Percentiles rank a stretch among this genome's conserved stretches.
phyloP scores from a whole-genome alignment of 2,113 vertebrate species.

The Pachypanchax playfairii region DNA sequence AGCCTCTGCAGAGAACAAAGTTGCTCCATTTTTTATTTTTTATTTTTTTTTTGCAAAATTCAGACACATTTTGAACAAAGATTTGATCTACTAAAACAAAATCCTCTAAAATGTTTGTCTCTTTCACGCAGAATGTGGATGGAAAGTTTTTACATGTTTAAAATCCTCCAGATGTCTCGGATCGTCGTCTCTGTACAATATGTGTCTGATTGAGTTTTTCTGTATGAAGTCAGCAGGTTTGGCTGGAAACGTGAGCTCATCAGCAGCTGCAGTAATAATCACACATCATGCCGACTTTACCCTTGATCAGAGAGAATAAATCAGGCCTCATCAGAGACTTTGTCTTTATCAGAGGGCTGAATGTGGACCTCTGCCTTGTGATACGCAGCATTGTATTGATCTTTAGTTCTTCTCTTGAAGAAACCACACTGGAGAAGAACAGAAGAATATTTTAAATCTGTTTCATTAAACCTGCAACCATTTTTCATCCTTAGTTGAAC shows the following conservation, averaged over 20 bases:
- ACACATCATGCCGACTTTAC: slow-evolving; percentile 87
- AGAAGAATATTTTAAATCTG: slow-evolving; percentile 63
- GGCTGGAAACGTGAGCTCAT: slow-evolving; percentile 64
- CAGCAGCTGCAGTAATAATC: slow-evolving; percentile 68
- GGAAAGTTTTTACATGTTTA: not conserved
- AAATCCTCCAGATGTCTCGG: not conserved
- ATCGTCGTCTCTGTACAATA: slow-evolving; percentile 29
- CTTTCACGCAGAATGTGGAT: not conserved
- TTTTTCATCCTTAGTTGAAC: not conserved
- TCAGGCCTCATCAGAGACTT: slow-evolving; percentile 96
- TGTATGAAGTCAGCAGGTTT: slow-evolving; percentile 28
- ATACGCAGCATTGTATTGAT: slow-evolving; percentile 93
- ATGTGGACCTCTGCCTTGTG: slow-evolving; percentile 99
- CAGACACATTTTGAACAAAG: slow-evolving; percentile 53
- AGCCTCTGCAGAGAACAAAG: slow-evolving; percentile 32
- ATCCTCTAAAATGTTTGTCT: not conserved
- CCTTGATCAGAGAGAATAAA: slow-evolving; percentile 84
- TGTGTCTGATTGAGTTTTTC: slow-evolving; percentile 53
- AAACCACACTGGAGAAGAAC: slow-evolving; percentile 98
- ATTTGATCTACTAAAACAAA: not conserved
- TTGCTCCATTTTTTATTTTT: not conserved
- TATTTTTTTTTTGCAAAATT: slow-evolving; percentile 40
- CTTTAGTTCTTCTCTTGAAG: slow-evolving; percentile 98
- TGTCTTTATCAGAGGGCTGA: slow-evolving; percentile 99
- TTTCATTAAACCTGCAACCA: not conserved